A percentile compares a stretch with the other conserved stretches of the same genome.
Conservation (phyloP, 2,113 vertebrate species). For the Osmerus mordax region DNA sequence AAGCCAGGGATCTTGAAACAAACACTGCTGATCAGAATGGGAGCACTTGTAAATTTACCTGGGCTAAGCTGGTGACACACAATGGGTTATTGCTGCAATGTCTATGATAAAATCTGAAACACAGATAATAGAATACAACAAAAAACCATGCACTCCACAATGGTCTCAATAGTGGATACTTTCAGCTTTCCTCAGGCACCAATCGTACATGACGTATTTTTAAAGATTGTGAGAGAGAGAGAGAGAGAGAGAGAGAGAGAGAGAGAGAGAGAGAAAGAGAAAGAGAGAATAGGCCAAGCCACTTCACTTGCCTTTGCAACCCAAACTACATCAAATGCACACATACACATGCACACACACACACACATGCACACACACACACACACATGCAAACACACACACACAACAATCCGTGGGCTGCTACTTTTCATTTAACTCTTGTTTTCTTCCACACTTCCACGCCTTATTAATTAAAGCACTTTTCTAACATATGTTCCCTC, state of each 20-base stretch:
- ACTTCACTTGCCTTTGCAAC: no score
- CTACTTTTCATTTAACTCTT: not conserved
- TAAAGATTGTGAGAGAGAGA: not conserved
- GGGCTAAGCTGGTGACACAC: no score
- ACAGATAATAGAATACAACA: no score
- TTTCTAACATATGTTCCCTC: not conserved
- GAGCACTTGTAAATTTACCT: no score
- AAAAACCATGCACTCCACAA: no score
- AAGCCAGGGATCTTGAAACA: slow-evolving; percentile 27
- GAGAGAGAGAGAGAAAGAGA: not conserved
- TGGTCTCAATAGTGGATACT: no score
- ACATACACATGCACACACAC: slow-evolving; percentile 3
- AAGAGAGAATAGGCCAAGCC: not conserved
- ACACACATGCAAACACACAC: not conserved
- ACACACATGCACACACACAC: slow-evolving; percentile 9
- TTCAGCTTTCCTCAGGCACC: no score
- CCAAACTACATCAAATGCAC: not conserved
- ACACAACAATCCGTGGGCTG: not conserved
- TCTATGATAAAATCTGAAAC: no score
- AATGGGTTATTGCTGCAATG: no score
- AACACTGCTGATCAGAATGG: slow-evolving; percentile 21
- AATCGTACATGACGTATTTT: no score
- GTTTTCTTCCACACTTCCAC: not conserved
- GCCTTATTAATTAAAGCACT: not conserved
- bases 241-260: not conserved